A percentile compares a stretch with the other conserved stretches of the same genome.
Conservation (phyloP, 2,113 vertebrate genomes). For the Cyprinodon brontotheroides region DNA sequence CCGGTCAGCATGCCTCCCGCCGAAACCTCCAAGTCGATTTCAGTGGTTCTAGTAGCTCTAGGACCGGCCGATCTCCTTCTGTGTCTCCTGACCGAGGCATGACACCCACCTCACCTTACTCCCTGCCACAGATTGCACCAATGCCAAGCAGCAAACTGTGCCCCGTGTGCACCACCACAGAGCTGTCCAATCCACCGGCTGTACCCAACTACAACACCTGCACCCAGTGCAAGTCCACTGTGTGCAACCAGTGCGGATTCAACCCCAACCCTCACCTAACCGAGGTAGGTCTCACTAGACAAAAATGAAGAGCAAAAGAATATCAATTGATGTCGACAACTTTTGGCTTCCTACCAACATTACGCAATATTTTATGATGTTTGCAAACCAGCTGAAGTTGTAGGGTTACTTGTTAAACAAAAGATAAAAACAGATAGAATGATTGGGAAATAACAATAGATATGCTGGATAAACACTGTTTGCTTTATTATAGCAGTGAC, state of each 20-base stretch:
- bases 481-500: neutral
- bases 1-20: constrained; percentile 72
- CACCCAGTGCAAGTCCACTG: constrained; percentile 93
- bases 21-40: constrained; percentile 81
- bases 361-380: neutral
- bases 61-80: constrained; percentile 75
- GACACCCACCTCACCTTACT: constrained; percentile 96
- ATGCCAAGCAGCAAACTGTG: constrained; percentile 97
- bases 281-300: constrained; percentile 83
- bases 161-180: constrained; percentile 95
- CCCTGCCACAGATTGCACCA: constrained; percentile 94
- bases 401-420: constrained; percentile 15
- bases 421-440: neutral
- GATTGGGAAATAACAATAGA: neutral
- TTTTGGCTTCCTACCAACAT: neutral
- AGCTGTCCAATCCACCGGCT: constrained; percentile 88
- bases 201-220: constrained; percentile 97
- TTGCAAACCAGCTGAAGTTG: neutral
- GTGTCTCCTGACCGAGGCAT: constrained; percentile 88
- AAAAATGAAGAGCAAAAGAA: neutral
- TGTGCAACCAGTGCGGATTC: constrained; percentile 99
- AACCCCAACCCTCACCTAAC: constrained; percentile 98
- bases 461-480: neutral
- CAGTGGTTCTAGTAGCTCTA: constrained; percentile 61
- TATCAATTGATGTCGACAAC: neutral